These are phyloP conservation scores for Zoroaster sp. DNA, from an alignment of 53 echinoderm and acorn worm genomes.

Conservation along the genomic window DNA sequence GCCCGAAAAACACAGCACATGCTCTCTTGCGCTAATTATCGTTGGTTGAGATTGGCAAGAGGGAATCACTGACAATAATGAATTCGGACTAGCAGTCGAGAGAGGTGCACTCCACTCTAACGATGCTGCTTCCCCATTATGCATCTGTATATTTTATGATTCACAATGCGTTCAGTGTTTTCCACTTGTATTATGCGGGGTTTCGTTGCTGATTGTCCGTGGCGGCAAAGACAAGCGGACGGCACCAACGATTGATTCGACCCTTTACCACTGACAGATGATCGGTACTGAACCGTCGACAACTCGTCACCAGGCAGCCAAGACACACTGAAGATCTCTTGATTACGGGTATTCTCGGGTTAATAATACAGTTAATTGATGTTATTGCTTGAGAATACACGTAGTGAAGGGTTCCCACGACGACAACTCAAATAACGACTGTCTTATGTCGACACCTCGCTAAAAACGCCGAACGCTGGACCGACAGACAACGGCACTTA, in stretches of 20 bases:
- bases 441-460: no score
- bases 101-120: not conserved
- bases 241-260: constrained; percentile 3
- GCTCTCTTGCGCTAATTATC: constrained; percentile 1
- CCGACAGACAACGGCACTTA: no score
- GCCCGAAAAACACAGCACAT: not conserved
- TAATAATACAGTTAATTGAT: constrained; percentile 83
- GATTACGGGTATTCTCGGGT: constrained; percentile 94
- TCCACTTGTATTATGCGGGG: not conserved
- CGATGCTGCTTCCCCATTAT: not conserved
- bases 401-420: constrained; percentile 65
- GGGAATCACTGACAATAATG: not conserved
- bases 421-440: constrained; percentile 32
- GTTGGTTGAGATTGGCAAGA: not conserved
- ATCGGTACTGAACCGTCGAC: not conserved
- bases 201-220: not conserved
- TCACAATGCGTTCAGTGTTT: not conserved
- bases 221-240: not conserved
- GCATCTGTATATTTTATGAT: not conserved
- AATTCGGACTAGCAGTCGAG: not conserved
- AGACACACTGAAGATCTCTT: constrained; percentile 47
- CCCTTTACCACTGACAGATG: not conserved
- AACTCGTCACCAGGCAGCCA: not conserved
- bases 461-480: no score
- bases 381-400: constrained; percentile 98